phyloP scores from a whole-genome alignment of 2,113 vertebrate species.

The Okapia johnstoni region DNA sequence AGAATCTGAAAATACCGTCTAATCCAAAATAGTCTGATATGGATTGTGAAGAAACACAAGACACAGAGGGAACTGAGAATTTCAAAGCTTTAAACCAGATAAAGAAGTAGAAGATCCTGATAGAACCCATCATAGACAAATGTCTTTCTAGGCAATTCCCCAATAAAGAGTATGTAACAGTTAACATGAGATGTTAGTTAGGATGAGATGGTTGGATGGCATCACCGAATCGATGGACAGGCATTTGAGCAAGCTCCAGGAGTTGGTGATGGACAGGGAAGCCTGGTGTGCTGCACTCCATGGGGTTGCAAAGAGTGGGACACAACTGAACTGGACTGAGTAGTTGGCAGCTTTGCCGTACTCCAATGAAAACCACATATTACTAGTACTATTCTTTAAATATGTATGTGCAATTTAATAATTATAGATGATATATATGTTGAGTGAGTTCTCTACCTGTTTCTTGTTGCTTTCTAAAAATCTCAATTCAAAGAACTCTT shows the following conservation, averaged over 20 bases:
- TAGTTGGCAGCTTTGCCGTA: not conserved
- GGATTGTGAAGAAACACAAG: not conserved
- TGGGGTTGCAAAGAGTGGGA: not conserved
- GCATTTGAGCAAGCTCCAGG: not conserved
- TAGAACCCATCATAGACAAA: not conserved
- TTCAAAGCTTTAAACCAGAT: not conserved
- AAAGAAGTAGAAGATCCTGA: not conserved
- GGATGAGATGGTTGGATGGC: not conserved
- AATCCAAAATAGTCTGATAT: not conserved
- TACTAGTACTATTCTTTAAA: not conserved
- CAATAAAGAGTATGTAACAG: not conserved
- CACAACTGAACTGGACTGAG: not conserved
- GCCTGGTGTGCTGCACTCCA: not conserved
- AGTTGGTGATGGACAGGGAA: not conserved
- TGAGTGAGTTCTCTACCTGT: not conserved
- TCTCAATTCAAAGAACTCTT: not conserved
- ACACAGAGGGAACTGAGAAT: not conserved
- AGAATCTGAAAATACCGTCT: not conserved
- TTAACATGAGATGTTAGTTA: not conserved
- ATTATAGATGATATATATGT: not conserved
- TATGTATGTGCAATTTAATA: not conserved
- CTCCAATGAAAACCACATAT: not conserved
- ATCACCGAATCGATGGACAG: not conserved
- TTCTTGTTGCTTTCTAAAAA: not conserved
- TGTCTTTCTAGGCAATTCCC: not conserved